Evolutionary conservation across 2,113 vertebrate genomes (phyloP).

Genomic region (Xerus inauris): DNA sequence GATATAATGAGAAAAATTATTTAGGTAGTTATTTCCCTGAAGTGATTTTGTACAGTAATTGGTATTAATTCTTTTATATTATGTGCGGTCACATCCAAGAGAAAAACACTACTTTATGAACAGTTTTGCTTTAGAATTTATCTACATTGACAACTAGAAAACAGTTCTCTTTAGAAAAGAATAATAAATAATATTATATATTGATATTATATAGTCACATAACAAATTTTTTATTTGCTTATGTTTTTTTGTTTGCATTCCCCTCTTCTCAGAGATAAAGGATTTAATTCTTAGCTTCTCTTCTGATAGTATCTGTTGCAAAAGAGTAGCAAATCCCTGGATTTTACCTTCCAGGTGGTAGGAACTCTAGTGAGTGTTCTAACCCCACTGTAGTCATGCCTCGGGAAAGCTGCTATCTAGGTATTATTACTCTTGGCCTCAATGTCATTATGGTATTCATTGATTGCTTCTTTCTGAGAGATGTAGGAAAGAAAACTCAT

Average conservation of each 20-base stretch:
- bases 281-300: not conserved
- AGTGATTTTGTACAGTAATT: not conserved
- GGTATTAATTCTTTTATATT: not conserved
- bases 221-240: not conserved
- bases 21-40: constrained; percentile 47
- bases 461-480: not conserved
- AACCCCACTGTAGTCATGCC: not conserved
- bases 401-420: not conserved
- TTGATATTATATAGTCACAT: not conserved
- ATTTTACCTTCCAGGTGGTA: not conserved
- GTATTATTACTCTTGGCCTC: not conserved
- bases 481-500: not conserved
- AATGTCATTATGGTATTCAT: not conserved
- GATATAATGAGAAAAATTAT: constrained; percentile 35
- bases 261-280: not conserved
- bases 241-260: not conserved
- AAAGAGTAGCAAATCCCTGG: not conserved
- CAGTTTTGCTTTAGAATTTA: not conserved
- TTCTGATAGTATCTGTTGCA: not conserved
- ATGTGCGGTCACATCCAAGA: not conserved
- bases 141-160: not conserved
- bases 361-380: not conserved
- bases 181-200: not conserved
- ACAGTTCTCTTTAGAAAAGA: not conserved
- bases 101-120: not conserved